phyloP scores from a whole-genome alignment of 2,888 invertebrate species.

The Odontocolon sp. region DNA sequence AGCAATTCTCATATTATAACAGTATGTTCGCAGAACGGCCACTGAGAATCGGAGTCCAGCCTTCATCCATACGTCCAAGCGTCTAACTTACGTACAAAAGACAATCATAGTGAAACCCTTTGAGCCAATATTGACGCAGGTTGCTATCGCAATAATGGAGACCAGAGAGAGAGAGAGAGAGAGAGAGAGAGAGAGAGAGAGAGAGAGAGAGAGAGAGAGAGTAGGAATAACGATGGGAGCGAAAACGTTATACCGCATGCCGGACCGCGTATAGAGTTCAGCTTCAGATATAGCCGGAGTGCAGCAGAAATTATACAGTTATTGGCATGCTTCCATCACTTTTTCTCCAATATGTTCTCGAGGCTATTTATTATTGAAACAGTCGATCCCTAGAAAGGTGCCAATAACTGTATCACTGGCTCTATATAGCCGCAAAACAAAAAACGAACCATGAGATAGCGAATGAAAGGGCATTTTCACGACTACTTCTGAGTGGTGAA shows the following conservation, averaged over 20 bases:
- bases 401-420: slow-evolving; percentile 7
- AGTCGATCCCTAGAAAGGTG: too few species aligned
- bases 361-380: neutral
- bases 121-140: slow-evolving; percentile 77
- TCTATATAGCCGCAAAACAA: too few species aligned
- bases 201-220: slow-evolving; percentile 48
- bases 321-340: neutral
- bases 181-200: too few species aligned
- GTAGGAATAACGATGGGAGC: slow-evolving; percentile 26
- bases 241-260: neutral
- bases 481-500: slow-evolving; percentile 38
- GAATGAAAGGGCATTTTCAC: slow-evolving; percentile 51
- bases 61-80: too few species aligned
- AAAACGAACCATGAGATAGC: too few species aligned
- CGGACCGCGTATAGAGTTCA: slow-evolving; percentile 7
- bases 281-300: slow-evolving; percentile 12
- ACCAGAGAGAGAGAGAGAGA: too few species aligned
- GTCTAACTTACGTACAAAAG: slow-evolving; percentile 67
- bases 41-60: slow-evolving; percentile 21
- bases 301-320: too few species aligned
- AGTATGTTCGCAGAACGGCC: neutral
- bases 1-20: neutral
- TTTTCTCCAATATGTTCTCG: neutral
- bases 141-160: slow-evolving; percentile 77
- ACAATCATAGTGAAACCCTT: slow-evolving; percentile 78